These are phyloP conservation scores for Micromys minutus DNA, from an alignment of 2,113 vertebrate species.

Conservation along the genomic window DNA sequence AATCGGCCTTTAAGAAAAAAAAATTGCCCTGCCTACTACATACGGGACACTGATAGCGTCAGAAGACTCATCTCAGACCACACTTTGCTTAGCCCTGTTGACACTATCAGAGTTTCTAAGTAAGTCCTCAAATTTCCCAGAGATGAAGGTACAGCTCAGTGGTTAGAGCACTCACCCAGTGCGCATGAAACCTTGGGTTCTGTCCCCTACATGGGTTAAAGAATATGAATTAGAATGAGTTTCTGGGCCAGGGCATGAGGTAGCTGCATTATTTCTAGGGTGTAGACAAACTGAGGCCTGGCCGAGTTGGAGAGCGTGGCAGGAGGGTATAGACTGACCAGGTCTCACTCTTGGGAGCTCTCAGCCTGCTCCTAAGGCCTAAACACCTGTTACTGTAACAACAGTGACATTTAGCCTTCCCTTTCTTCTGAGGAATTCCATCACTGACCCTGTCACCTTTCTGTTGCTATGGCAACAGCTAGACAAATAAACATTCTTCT, in stretches of 20 bases:
- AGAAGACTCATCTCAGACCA: neutral
- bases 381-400: conserved; percentile 50
- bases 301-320: neutral
- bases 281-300: neutral
- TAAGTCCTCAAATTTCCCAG: neutral
- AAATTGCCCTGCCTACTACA: neutral
- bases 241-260: neutral
- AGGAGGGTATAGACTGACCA: neutral
- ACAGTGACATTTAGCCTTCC: conserved; percentile 33
- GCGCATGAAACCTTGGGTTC: neutral
- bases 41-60: neutral
- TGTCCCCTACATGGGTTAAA: neutral
- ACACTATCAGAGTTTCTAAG: neutral
- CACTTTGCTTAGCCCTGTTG: neutral
- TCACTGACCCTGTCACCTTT: conserved; percentile 60
- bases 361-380: neutral
- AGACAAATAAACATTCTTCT: conserved; percentile 48
- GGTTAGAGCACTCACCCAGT: neutral
- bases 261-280: conserved; percentile 9
- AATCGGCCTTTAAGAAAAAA: neutral
- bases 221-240: too few species aligned
- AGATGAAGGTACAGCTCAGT: neutral
- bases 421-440: conserved; percentile 66
- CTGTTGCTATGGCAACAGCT: conserved; percentile 61
- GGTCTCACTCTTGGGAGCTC: neutral